These are phyloP conservation scores for Reticulitermes lucifugus DNA, from an alignment of 2,888 invertebrate genomes.

Conservation along the genomic window DNA sequence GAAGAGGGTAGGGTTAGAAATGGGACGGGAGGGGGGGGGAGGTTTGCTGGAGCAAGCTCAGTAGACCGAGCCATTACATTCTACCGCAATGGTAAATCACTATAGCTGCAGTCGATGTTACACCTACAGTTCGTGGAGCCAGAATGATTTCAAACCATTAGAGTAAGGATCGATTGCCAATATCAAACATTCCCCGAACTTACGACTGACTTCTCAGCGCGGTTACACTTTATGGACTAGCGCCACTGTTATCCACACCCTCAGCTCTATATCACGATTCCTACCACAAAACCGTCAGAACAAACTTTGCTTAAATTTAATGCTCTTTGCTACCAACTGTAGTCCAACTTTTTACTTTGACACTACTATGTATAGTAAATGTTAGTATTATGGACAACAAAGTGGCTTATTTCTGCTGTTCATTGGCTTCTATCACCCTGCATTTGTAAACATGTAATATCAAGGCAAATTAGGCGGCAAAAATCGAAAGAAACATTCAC, in stretches of 20 bases:
- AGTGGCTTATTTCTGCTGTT: neutral
- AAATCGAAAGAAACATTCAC: no score
- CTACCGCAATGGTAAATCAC: slow-evolving; percentile 42
- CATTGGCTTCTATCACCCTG: no score
- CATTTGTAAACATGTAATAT: no score
- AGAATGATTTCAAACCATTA: slow-evolving; percentile 29
- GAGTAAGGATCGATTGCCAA: slow-evolving; percentile 27
- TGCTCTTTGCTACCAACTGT: neutral
- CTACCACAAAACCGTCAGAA: slow-evolving; percentile 3
- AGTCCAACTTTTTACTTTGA: neutral
- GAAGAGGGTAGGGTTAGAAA: neutral
- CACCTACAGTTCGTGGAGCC: neutral
- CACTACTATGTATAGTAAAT: neutral
- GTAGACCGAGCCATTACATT: slow-evolving; percentile 15
- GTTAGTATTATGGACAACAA: neutral
- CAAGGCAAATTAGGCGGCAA: no score
- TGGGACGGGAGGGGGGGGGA: neutral
- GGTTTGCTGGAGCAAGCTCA: neutral
- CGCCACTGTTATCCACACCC: slow-evolving; percentile 5
- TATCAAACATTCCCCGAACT: slow-evolving; percentile 15
- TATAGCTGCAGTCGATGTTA: neutral
- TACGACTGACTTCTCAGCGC: neutral
- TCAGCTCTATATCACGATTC: slow-evolving; percentile 11
- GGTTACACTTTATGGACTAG: slow-evolving; percentile 10
- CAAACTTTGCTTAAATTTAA: slow-evolving; percentile 5